Evolutionary conservation across 2,888 invertebrate genomes (phyloP).

Genomic region (Ashinkailepas kermadecensis): DNA sequence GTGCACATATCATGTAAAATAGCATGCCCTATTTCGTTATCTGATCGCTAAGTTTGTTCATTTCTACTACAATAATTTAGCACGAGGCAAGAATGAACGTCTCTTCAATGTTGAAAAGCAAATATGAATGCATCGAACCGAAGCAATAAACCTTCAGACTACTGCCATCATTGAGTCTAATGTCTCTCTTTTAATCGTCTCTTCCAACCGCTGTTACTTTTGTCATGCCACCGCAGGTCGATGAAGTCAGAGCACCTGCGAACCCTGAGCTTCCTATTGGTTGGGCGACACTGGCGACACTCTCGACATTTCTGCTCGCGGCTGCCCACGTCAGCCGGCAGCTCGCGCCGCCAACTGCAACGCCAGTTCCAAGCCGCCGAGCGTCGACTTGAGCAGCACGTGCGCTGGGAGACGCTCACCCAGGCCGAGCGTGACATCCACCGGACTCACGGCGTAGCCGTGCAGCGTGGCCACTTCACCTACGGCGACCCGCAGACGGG

Average conservation of each 20-base stretch:
- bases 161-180: too few relatives aligned
- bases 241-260: background rate
- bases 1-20: too few relatives aligned
- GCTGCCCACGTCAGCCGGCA: background rate
- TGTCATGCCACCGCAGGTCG: background rate
- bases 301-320: background rate
- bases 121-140: too few relatives aligned
- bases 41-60: too few relatives aligned
- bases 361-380: background rate
- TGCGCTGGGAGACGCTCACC: background rate
- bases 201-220: too few relatives aligned
- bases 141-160: too few relatives aligned
- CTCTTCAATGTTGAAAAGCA: too few relatives aligned
- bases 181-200: too few relatives aligned
- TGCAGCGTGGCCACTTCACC: constrained; percentile 37
- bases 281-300: too few relatives aligned
- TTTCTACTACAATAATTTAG: too few relatives aligned
- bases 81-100: too few relatives aligned
- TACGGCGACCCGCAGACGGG: constrained; percentile 38
- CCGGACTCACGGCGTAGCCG: constrained; percentile 36
- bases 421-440: constrained; percentile 31
- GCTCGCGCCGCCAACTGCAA: background rate
- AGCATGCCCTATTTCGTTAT: too few relatives aligned
- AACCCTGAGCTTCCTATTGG: background rate
- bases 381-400: background rate